Base-by-base conservation (phyloP, 2,888 invertebrate species). In the Synanthedon formicaeformis region DNA sequence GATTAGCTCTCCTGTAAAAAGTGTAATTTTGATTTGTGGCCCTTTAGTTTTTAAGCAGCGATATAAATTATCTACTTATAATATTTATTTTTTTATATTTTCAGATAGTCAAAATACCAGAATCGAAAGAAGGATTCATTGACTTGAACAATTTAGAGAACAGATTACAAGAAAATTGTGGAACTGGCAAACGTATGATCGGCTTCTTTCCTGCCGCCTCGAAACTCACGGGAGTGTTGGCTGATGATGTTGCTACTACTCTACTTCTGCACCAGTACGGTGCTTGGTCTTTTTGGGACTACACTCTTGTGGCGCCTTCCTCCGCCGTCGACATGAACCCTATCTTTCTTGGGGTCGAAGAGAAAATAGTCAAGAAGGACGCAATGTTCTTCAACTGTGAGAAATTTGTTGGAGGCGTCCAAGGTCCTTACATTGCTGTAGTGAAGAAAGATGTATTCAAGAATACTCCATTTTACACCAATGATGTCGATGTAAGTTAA, bases 391-490 rank as follows among this genome's bases (percentile, higher is more conserved):
- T 97, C 73, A 94, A 96, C 52, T 92, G 94, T 51, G 96, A 96
- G 84, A 96, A 96, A 78, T 96, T 97, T 74, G 90, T 96, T 41
- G 97, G 97, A 1, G 97, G 96, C 1, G 93, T 95, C 0, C 95
- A 95, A 69, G 95, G 96, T 0, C 96, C 96, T 11, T 92, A 91
- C 74, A 82, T 90, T 12, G 77, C 88, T 8, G 85, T 90, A 16
- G 81, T 85, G 16, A 90, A 90, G 66, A 85, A 78, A 53, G 78
- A 83, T 14, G 79, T 90, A 1, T 82, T 90, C 49, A 82, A 72
- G 57, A 78, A 85, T 57, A 84, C 77, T 1, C 64, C 76, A 1
- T 55, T 86, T 6, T 85, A 75, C 64, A 67, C 67, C 50, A 80
- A 84, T 3, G 78, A 87, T 67, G 79, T 84, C 56, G 84, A 83